Percentiles rank a stretch among this genome's conserved stretches.
phyloP scores from a whole-genome alignment of 1,140 invertebrate species.

The Scaptomyza pallida region DNA sequence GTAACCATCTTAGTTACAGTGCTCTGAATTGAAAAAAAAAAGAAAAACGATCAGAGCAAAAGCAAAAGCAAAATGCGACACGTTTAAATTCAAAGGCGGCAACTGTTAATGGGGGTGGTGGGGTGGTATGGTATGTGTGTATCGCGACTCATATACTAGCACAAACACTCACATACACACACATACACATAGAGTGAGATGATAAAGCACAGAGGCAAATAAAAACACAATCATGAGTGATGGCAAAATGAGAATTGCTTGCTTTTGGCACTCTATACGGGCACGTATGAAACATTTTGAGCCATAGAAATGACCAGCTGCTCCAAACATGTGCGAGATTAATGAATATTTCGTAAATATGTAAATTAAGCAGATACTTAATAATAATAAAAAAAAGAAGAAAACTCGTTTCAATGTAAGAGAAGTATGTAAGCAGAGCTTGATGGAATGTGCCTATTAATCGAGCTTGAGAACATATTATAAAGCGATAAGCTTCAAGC shows the following conservation, averaged over 20 bases:
- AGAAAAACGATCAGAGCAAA: slow-evolving; percentile 32
- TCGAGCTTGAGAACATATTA: not conserved
- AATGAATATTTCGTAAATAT: slow-evolving; percentile 33
- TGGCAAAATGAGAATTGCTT: slow-evolving; percentile 18
- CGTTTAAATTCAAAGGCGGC: slow-evolving; percentile 19
- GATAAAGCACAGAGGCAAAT: slow-evolving; percentile 39
- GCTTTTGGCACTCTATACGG: slow-evolving; percentile 25
- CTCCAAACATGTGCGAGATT: slow-evolving; percentile 35
- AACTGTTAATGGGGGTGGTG: not conserved
- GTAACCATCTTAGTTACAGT: slow-evolving; percentile 9
- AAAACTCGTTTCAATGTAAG: slow-evolving; percentile 13
- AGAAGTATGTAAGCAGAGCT: not conserved
- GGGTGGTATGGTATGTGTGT: too few relatives aligned
- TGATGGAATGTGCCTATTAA: not conserved
- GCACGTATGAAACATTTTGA: slow-evolving; percentile 37
- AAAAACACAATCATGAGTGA: slow-evolving; percentile 9
- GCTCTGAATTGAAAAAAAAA: too few relatives aligned
- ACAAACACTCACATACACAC: not conserved
- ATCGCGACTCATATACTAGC: not conserved
- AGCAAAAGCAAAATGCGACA: slow-evolving; percentile 29
- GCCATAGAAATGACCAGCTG: slow-evolving; percentile 13
- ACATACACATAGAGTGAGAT: slow-evolving; percentile 6
- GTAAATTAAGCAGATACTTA: slow-evolving; percentile 28
- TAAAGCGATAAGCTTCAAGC: slow-evolving; percentile 9
- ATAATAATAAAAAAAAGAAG: not conserved